Percentiles rank a stretch among this genome's conserved stretches.
Evolutionary conservation across 2,113 vertebrate species (phyloP).

Genomic region (Neopipo cinnamomea): DNA sequence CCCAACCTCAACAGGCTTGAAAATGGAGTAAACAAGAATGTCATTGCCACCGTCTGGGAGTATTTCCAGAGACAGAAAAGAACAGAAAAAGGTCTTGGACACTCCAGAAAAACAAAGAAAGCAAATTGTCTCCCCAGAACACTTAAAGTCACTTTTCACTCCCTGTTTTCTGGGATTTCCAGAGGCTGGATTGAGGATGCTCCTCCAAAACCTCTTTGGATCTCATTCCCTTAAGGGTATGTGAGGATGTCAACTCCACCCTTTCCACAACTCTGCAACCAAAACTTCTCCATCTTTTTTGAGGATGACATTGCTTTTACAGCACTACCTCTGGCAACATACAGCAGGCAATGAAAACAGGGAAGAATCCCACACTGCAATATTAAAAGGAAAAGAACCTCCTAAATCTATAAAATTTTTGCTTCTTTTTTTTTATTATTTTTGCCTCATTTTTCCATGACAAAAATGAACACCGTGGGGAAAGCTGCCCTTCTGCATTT

Average conservation of each 20-base stretch:
- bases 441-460: background rate
- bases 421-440: background rate
- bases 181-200: background rate
- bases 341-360: background rate
- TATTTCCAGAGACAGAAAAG: background rate
- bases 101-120: background rate
- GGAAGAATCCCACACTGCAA: background rate
- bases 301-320: background rate
- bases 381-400: background rate
- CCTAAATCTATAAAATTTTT: background rate
- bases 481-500: background rate
- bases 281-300: background rate
- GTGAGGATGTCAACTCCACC: background rate
- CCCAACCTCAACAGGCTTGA: background rate
- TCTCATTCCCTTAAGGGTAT: background rate
- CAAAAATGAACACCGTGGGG: background rate
- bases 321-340: background rate
- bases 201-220: background rate
- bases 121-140: background rate
- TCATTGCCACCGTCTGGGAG: background rate
- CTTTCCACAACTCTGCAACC: background rate
- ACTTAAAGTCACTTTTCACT: background rate
- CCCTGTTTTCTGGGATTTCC: background rate
- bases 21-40: background rate
- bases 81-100: background rate